Percentiles rank a stretch among this genome's conserved stretches.
Evolutionary conservation across 30 jellyfish, hydroid and myxozoan genomes (phyloP).

Genomic region (Hydra vulgaris): DNA sequence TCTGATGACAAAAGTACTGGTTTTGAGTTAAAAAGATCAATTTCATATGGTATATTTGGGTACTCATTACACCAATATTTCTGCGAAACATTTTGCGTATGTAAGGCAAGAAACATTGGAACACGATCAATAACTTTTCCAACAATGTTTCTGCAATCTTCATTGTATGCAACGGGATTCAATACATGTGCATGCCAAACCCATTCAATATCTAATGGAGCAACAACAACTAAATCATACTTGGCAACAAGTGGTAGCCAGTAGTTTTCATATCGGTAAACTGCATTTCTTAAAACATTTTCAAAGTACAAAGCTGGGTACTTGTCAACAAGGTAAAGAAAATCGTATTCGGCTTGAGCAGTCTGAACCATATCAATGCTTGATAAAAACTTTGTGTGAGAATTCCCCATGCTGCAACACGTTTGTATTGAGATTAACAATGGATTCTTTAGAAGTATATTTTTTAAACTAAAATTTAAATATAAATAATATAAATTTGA

Average conservation of each 20-base stretch:
- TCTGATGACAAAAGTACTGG: slow-evolving; percentile 1
- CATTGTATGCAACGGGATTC: slow-evolving; percentile 19
- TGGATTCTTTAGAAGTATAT: no score
- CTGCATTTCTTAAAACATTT: no score
- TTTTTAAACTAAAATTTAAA: no score
- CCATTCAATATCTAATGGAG: slow-evolving; percentile 38
- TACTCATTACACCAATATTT: slow-evolving; percentile 55
- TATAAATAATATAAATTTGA: no score
- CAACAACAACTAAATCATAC: background rate
- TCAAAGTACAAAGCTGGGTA: slow-evolving; percentile 1
- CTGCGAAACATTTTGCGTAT: no score
- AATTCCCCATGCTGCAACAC: no score
- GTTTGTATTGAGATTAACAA: no score
- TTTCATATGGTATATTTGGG: slow-evolving; percentile 47
- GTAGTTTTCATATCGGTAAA: slow-evolving; percentile 24
- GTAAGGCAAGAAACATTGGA: slow-evolving; percentile 2
- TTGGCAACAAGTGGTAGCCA: slow-evolving; percentile 38
- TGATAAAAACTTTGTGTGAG: no score
- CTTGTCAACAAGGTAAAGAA: slow-evolving; percentile 12
- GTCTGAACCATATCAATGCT: slow-evolving; percentile 14
- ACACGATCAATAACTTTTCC: slow-evolving; percentile 26
- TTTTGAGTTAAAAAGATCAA: slow-evolving; percentile 36
- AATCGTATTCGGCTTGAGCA: slow-evolving; percentile 29
- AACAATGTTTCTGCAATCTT: slow-evolving; percentile 25
- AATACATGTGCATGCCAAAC: slow-evolving; percentile 35